These are phyloP conservation scores for Meloidogyne exigua DNA, from an alignment of 1,140 invertebrate genomes.

Conservation along the genomic window DNA sequence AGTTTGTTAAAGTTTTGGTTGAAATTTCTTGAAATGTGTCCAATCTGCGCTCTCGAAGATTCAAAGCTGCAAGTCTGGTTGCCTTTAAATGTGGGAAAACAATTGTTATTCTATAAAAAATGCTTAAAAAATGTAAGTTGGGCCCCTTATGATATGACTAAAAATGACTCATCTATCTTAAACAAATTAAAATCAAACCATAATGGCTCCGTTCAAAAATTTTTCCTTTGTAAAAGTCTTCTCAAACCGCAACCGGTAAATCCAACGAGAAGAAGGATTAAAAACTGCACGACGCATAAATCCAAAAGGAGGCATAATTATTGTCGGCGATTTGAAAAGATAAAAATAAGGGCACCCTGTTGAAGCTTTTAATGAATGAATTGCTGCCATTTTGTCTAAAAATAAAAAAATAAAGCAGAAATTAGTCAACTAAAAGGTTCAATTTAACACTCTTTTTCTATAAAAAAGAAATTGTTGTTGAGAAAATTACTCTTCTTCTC, in stretches of 20 bases:
- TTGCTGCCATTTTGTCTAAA: not conserved
- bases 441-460: too few species aligned
- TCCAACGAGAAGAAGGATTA: conserved; percentile 1
- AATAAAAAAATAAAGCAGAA: not conserved
- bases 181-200: conserved; percentile 9
- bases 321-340: conserved; percentile 24
- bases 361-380: not conserved
- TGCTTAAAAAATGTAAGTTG: too few species aligned
- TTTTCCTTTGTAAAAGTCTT: conserved; percentile 2
- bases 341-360: conserved; percentile 10
- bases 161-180: not conserved
- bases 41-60: conserved; percentile 11
- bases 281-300: not conserved
- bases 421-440: too few species aligned
- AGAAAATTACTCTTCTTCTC: too few species aligned
- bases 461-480: too few species aligned
- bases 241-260: not conserved
- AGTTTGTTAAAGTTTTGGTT: conserved; percentile 11
- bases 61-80: conserved; percentile 11
- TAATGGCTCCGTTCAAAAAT: conserved; percentile 22
- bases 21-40: conserved; percentile 27
- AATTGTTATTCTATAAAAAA: too few species aligned
- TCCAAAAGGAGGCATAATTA: conserved; percentile 12
- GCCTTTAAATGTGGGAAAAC: not conserved
- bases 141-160: too few species aligned